These are phyloP conservation scores for Jordanella pulchra DNA, from an alignment of 2,797 vertebrate species.

Conservation along the genomic window DNA sequence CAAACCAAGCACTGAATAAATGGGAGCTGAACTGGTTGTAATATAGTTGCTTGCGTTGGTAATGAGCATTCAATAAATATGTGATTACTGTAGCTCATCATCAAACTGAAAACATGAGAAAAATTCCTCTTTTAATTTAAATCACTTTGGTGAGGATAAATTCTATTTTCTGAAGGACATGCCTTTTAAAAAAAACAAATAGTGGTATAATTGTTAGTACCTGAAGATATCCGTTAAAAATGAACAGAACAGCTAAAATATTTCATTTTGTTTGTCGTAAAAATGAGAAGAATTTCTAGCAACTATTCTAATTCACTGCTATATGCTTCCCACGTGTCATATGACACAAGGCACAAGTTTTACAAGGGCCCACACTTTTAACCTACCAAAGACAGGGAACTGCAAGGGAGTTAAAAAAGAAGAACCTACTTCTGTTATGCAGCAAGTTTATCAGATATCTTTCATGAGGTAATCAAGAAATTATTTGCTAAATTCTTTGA, in stretches of 20 bases:
- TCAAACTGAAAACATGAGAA: neutral
- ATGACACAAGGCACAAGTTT: neutral
- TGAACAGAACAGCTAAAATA: neutral
- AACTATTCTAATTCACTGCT: neutral
- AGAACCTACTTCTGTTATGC: too few species aligned
- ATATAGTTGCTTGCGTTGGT: neutral
- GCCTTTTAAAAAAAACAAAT: neutral
- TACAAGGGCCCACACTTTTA: neutral
- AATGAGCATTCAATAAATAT: neutral
- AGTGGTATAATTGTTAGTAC: neutral
- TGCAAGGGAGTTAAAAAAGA: neutral
- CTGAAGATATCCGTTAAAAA: neutral
- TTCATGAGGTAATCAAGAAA: too few species aligned
- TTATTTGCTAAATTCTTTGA: neutral
- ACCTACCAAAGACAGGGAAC: neutral
- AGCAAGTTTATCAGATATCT: neutral
- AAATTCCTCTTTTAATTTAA: neutral
- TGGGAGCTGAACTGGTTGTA: neutral
- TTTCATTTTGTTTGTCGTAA: neutral
- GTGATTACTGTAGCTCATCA: neutral
- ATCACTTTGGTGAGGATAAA: neutral
- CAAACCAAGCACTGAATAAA: neutral
- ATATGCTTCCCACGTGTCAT: neutral
- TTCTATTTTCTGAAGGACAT: too few species aligned
- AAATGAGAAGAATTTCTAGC: neutral